Base-by-base conservation (phyloP, 2,113 vertebrate genomes). In the Lichenostomus cassidix region DNA sequence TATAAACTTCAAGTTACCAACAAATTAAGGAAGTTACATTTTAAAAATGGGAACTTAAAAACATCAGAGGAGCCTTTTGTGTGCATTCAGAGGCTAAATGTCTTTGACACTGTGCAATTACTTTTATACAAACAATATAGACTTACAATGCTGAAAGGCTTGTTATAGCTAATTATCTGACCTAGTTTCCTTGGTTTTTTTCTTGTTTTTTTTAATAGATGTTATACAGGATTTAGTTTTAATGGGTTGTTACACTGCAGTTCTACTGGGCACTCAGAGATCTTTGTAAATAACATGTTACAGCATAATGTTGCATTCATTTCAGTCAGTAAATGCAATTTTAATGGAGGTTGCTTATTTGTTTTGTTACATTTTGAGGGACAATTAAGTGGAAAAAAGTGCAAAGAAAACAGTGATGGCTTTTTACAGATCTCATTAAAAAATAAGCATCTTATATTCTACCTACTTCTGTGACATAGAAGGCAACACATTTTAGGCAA, bases 141-240 rank as follows among this genome's bases (percentile, higher is more conserved):
- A 5, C 21, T 62, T 62, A 74, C 23, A 76, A n/a, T 69, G 23
- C 7, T 78, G 70, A 73, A 70, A 78, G 4, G 41, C 31, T 77
- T 85, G 59, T 92, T 94, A 70, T 52, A 82, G 25, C 49, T 90
- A 84, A 87, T 94, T 93, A 71, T 60, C 63, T 95, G 65, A 83
- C 62, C 31, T 67, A 5, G 74, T 69, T 80, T 64, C 28, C 5
- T 24, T 41, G 39, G 39, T 11, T 27, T 15, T 28, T 23, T 47
- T 47, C 13, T 3, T 21, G 27, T 15, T n/a, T 62, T 59, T 27
- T 70, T 68, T 64, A 14, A 14, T 42, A 42, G 42, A 42, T 50
- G 18, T 15, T 90, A 55, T 64, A 83, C 16, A 90, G 44, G 21
- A 75, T 73, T 91, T 94, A 18, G 41, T 91, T 94, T 94, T 97